phyloP scores from a whole-genome alignment of 2,888 invertebrate genomes.

The Argyra leucocephala region DNA sequence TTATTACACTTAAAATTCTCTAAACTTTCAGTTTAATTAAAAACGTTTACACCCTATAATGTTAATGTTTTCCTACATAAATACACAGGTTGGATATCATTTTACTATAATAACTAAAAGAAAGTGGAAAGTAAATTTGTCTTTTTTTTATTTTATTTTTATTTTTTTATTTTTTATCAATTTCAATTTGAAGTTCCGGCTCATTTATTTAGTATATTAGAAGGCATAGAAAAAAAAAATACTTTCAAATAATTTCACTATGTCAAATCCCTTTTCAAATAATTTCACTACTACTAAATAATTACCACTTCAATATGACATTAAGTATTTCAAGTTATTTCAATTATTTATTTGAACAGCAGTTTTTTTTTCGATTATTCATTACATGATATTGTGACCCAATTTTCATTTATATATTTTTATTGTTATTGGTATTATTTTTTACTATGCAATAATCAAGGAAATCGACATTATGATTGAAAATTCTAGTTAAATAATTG shows the following conservation, averaged over 20 bases:
- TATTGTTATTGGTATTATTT: background rate
- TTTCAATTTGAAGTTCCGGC: background rate
- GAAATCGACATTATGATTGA: background rate
- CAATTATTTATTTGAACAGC: background rate
- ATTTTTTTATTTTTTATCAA: too few species aligned
- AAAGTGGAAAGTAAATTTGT: too few species aligned
- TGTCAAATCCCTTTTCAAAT: background rate
- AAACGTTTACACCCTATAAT: too few species aligned
- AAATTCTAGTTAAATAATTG: conserved; percentile 4
- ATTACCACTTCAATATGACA: background rate
- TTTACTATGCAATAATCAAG: background rate
- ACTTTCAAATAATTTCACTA: background rate
- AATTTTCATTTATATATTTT: background rate
- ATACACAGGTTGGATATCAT: too few species aligned
- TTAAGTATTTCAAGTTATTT: background rate
- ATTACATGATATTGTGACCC: background rate
- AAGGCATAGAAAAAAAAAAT: background rate
- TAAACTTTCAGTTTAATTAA: too few species aligned
- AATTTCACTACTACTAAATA: background rate
- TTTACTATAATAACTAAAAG: too few species aligned
- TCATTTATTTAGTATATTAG: background rate
- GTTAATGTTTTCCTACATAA: too few species aligned
- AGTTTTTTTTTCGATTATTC: background rate
- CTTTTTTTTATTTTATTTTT: background rate
- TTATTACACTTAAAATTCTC: too few species aligned